Evolutionary conservation across 1,140 invertebrate genomes (phyloP), one percentile per base, ranked within the genome.

Genomic region (Dendroctonus valens): DNA sequence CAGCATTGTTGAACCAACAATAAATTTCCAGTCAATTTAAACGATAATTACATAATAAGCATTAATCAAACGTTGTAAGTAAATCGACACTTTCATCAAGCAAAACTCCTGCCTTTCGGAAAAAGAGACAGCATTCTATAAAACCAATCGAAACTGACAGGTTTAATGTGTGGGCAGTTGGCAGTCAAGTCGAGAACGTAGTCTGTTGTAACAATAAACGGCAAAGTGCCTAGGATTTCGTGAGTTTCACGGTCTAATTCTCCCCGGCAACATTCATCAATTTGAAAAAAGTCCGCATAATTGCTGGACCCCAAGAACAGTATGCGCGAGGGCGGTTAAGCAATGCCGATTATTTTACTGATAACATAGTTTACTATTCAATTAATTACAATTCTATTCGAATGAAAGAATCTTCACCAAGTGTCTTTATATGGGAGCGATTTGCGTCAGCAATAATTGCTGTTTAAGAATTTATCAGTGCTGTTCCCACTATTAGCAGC

Each of bases 231-330:
- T 42, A 50, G 42, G 48, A 65, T 58, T 63, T 65, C 63, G 63
- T 65, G 63, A 58, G 63, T 58, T 57, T 65, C 63, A 65, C 63
- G 63, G 63, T 65, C 63, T 65, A 41, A 57, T 65, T 65, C 63
- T 38, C 38, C 26, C 40, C 53, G n/a, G 39, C 51, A 57, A 65
- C 63, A 59, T 65, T 65, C 44, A 52, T 58, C 63, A 65, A 59
- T 54, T 42, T 12, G 54, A 14, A 58, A 65, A 65, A 65, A 65
- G 52, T 51, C 7, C 44, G 49, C 50, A 62, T 62, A 62, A 40
- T 37, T 37, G 57, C 52, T 46, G 57, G 41, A 59, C 57, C 26
- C 26, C 26, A 26, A 26, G 26, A 26, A 26, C 26, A 26, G 37
- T 41, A 62, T 6, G 40, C 46, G 37, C 37, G 59, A 51, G 57